Evolutionary conservation across 1,140 invertebrate genomes (phyloP).

Genomic region (Zaprionus vittiger): DNA sequence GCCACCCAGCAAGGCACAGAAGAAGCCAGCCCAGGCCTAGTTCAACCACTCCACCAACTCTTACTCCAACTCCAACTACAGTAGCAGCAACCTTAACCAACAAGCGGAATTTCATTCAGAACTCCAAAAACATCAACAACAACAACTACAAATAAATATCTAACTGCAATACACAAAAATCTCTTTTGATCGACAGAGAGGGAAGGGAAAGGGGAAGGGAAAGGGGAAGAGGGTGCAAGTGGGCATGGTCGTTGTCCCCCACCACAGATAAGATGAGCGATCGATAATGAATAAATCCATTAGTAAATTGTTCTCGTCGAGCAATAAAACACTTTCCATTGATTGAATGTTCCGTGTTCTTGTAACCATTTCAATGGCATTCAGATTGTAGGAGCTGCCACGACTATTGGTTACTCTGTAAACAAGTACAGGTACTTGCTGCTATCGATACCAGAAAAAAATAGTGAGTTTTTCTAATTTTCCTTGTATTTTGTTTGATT

Average conservation of each 20-base stretch:
- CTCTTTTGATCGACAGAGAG: constrained; percentile 6
- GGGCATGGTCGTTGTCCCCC: neutral
- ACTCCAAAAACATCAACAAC: constrained; percentile 45
- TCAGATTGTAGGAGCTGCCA: neutral
- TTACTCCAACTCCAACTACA: neutral
- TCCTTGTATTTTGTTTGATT: neutral
- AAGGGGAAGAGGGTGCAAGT: neutral
- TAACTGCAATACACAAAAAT: constrained; percentile 45
- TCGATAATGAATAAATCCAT: constrained; percentile 24
- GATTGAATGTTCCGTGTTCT: constrained; percentile 22
- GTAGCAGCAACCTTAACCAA: constrained; percentile 28
- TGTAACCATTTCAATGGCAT: constrained; percentile 1
- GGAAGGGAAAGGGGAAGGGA: neutral
- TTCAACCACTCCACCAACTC: neutral
- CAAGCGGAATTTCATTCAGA: constrained; percentile 78
- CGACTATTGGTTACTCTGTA: constrained; percentile 12
- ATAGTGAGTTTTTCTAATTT: neutral
- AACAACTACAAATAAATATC: constrained; percentile 66
- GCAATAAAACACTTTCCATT: constrained; percentile 14
- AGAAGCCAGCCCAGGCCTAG: constrained; percentile 62
- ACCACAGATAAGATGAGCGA: neutral
- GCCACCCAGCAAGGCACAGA: constrained; percentile 62
- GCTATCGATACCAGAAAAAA: neutral
- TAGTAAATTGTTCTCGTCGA: constrained; percentile 41
- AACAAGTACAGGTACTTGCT: too few species aligned